Percentiles rank a stretch among this genome's conserved stretches.
Conservation (phyloP, 1,140 invertebrate genomes). For the Plutomurus gul region DNA sequence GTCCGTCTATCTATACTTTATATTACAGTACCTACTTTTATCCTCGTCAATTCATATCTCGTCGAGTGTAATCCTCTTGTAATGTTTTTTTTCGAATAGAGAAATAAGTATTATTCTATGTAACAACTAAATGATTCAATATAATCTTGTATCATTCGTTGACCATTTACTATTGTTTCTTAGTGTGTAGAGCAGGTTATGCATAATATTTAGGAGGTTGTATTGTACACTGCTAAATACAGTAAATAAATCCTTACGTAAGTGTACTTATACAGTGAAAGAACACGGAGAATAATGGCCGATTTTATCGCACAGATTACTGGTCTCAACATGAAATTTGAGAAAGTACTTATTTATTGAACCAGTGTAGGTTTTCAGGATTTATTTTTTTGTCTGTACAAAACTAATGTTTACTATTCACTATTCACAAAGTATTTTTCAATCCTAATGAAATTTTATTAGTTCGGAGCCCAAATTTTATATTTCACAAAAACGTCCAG, state of each 20-base stretch:
- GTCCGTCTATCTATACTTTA: background rate
- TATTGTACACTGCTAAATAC: background rate
- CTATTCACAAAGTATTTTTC: too few relatives aligned
- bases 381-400: too few relatives aligned
- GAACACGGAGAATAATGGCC: background rate
- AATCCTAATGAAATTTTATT: too few relatives aligned
- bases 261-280: background rate
- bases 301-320: slow-evolving; percentile 2
- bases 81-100: background rate
- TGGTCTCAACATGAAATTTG: background rate
- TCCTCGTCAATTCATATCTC: background rate
- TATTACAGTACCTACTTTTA: background rate
- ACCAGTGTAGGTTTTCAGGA: background rate
- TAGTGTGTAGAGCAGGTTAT: background rate
- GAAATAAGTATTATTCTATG: background rate
- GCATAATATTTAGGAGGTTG: slow-evolving; percentile 7
- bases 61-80: slow-evolving; percentile 21
- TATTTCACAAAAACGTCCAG: too few relatives aligned
- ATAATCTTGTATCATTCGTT: slow-evolving; percentile 16
- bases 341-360: background rate
- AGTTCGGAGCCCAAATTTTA: too few relatives aligned
- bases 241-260: slow-evolving; percentile 1
- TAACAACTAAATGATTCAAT: slow-evolving; percentile 16
- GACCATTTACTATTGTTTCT: background rate
- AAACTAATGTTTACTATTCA: too few relatives aligned